Percentiles rank a stretch among this genome's conserved stretches.
These are phyloP conservation scores for Tadarida brasiliensis DNA, from an alignment of 2,797 vertebrate genomes.

Conservation along the genomic window DNA sequence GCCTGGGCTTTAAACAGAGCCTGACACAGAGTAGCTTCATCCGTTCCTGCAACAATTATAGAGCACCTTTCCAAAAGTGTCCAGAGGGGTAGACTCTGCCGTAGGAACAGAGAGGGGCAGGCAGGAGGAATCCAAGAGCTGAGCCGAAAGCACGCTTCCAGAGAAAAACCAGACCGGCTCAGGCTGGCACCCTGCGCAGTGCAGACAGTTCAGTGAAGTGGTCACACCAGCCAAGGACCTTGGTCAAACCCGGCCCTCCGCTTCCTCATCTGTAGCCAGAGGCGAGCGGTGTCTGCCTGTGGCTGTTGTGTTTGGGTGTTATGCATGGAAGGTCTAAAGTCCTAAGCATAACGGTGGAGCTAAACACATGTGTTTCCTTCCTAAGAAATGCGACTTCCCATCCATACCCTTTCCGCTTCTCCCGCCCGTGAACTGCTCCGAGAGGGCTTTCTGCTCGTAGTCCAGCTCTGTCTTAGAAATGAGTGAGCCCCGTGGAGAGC, in stretches of 20 bases:
- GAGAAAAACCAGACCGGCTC: neutral
- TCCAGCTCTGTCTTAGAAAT: neutral
- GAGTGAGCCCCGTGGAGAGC: neutral
- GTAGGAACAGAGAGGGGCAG: neutral
- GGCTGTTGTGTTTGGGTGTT: neutral
- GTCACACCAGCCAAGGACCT: neutral
- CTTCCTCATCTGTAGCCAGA: neutral
- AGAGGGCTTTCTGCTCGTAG: too few relatives aligned
- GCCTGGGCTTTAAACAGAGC: neutral
- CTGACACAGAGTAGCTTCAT: neutral
- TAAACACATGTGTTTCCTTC: neutral
- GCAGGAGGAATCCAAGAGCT: neutral
- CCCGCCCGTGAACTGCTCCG: neutral
- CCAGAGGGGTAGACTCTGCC: neutral
- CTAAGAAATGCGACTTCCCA: neutral
- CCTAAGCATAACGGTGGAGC: neutral
- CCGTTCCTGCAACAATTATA: neutral
- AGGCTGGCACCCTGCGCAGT: fast-evolving
- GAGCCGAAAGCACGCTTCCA: neutral
- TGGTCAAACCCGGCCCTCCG: neutral
- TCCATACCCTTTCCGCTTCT: neutral
- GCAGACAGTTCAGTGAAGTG: neutral
- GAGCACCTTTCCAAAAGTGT: neutral
- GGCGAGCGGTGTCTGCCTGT: neutral
- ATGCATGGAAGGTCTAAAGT: neutral